A percentile compares a stretch with the other conserved stretches of the same genome.
Evolutionary conservation across 2,888 invertebrate species (phyloP).

Genomic region (Oligia latruncula): DNA sequence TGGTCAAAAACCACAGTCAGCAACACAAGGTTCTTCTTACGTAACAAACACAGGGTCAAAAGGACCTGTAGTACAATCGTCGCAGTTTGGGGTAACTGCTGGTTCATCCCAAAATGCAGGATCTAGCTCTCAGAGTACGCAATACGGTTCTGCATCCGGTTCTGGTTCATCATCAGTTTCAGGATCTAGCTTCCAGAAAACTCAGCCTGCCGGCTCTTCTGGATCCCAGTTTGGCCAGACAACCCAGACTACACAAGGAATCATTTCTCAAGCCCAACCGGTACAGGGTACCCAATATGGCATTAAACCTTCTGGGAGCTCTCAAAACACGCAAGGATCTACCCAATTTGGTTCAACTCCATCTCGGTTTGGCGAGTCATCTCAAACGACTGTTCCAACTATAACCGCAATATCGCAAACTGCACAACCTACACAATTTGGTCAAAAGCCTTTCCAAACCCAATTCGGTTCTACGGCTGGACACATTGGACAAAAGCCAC

Average conservation of each 20-base stretch:
- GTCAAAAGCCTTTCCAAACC: slow-evolving; percentile 39
- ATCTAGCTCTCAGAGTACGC: slow-evolving; percentile 49
- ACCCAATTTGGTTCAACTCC: slow-evolving; percentile 22
- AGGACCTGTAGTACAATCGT: slow-evolving; percentile 30
- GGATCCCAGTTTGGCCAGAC: slow-evolving; percentile 29
- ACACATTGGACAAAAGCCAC: slow-evolving; percentile 42
- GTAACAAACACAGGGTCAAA: slow-evolving; percentile 31
- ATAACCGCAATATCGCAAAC: slow-evolving; percentile 41
- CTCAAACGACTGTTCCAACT: slow-evolving; percentile 24
- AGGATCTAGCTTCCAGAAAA: slow-evolving; percentile 36
- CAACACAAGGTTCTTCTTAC: slow-evolving; percentile 29
- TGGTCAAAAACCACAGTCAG: slow-evolving; percentile 24
- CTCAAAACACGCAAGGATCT: slow-evolving; percentile 30
- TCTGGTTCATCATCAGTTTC: slow-evolving; percentile 14
- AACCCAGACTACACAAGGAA: slow-evolving; percentile 16
- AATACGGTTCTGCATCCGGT: slow-evolving; percentile 13
- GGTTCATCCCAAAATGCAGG: slow-evolving; percentile 45
- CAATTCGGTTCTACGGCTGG: slow-evolving; percentile 27
- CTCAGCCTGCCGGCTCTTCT: slow-evolving; percentile 28
- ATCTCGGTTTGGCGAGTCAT: slow-evolving; percentile 35
- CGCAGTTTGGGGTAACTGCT: slow-evolving; percentile 30
- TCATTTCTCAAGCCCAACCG: slow-evolving; percentile 12
- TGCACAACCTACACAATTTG: slow-evolving; percentile 23
- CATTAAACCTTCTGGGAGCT: slow-evolving; percentile 24
- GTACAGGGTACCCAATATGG: slow-evolving; percentile 16